Percentiles rank a stretch among this genome's conserved stretches.
These are phyloP conservation scores for Cygnus atratus DNA, from an alignment of 2,113 vertebrate genomes.

Conservation along the genomic window DNA sequence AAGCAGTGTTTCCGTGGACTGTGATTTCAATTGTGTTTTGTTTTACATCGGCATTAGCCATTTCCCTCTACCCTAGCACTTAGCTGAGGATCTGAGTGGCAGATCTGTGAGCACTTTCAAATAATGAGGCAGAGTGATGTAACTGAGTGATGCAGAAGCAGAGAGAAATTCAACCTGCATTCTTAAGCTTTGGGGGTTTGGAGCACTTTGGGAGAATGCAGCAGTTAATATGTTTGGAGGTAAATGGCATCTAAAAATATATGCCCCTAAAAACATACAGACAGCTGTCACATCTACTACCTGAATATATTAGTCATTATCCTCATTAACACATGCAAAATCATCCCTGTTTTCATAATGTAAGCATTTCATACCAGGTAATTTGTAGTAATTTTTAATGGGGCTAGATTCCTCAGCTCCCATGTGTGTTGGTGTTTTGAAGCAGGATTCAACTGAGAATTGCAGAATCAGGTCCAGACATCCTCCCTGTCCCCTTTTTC, in stretches of 20 bases:
- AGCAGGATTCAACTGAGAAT: not conserved
- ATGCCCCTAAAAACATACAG: constrained; percentile 74
- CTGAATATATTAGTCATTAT: constrained; percentile 79
- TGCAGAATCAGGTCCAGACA: not conserved
- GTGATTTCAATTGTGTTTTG: constrained; percentile 48
- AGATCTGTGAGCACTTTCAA: constrained; percentile 60
- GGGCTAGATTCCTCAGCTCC: constrained; percentile 42
- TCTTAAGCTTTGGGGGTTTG: constrained; percentile 45
- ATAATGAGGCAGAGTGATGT: constrained; percentile 69
- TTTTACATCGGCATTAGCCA: constrained; percentile 57
- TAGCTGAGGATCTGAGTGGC: constrained; percentile 62
- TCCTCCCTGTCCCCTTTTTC: constrained; percentile 6
- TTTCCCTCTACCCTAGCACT: constrained; percentile 56
- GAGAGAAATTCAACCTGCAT: constrained; percentile 59
- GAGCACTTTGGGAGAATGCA: constrained; percentile 61
- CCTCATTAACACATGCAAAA: constrained; percentile 75
- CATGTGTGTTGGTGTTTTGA: constrained; percentile 9
- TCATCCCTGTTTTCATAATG: constrained; percentile 74
- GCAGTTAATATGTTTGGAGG: constrained; percentile 67
- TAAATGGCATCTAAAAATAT: constrained; percentile 78
- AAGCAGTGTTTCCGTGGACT: not conserved
- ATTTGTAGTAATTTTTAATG: constrained; percentile 71
- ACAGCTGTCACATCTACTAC: constrained; percentile 77
- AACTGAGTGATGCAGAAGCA: constrained; percentile 59
- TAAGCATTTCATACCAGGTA: constrained; percentile 62